Conservation (phyloP, 1,140 invertebrate species). For the Popillia japonica region DNA sequence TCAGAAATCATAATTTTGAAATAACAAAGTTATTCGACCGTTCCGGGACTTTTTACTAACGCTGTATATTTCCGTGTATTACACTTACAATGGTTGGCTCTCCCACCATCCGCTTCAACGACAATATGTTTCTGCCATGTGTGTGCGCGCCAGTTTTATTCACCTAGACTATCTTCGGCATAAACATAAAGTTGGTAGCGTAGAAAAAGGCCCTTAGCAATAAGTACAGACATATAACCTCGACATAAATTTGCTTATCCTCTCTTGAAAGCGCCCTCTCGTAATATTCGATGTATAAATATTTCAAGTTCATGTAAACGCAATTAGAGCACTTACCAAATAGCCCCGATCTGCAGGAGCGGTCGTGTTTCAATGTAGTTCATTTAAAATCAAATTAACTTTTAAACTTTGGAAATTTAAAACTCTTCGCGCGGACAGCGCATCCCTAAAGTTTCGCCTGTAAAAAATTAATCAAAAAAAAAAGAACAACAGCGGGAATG, state of each 20-base stretch:
- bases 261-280: slow-evolving; percentile 7
- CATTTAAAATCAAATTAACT: slow-evolving; percentile 40
- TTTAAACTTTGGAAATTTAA: slow-evolving; percentile 36
- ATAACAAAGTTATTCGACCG: too few species aligned
- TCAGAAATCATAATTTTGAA: too few species aligned
- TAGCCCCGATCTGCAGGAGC: slow-evolving; percentile 19
- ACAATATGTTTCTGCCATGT: neutral
- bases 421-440: slow-evolving; percentile 23
- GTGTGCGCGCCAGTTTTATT: neutral
- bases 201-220: too few species aligned
- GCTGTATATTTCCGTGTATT: too few species aligned
- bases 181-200: neutral
- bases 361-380: slow-evolving; percentile 15
- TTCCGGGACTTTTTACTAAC: too few species aligned
- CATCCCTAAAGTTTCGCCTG: neutral
- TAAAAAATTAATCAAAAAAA: slow-evolving; percentile 25
- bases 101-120: neutral
- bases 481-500: neutral
- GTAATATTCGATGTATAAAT: slow-evolving; percentile 37
- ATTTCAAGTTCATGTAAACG: slow-evolving; percentile 35
- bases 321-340: slow-evolving; percentile 40
- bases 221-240: neutral
- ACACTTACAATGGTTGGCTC: too few species aligned
- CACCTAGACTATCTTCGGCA: neutral
- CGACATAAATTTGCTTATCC: slow-evolving; percentile 22